Percentiles rank a stretch among this genome's conserved stretches.
phyloP scores from a whole-genome alignment of 1,140 invertebrate species.

The Oscheius sp. region DNA sequence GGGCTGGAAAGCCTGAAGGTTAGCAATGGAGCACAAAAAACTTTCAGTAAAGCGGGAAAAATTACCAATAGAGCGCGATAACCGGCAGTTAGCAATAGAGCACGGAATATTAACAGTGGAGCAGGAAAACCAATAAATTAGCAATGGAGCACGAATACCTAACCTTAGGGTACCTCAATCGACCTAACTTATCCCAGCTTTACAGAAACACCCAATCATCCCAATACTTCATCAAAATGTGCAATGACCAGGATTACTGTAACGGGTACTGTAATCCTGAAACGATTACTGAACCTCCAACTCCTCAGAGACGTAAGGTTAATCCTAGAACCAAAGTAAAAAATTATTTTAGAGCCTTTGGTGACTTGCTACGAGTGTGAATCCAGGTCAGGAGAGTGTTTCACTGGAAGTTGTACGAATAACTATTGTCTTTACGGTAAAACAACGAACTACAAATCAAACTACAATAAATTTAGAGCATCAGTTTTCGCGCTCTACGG shows the following conservation, averaged over 20 bases:
- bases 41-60: no score
- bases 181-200: no score
- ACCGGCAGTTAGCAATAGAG: no score
- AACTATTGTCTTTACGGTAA: slow-evolving; percentile 27
- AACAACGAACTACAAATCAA: neutral
- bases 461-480: no score
- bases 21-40: no score
- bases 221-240: slow-evolving; percentile 16
- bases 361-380: slow-evolving; percentile 29
- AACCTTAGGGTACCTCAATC: no score
- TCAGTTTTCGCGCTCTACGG: neutral
- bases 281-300: neutral
- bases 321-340: neutral
- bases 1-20: no score
- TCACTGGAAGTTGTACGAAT: slow-evolving; percentile 7
- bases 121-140: no score
- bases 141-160: no score
- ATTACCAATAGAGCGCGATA: no score
- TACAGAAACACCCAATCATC: neutral
- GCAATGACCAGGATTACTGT: slow-evolving; percentile 8
- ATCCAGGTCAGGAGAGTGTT: neutral
- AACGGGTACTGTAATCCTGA: slow-evolving; percentile 29
- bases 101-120: no score
- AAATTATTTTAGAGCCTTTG: slow-evolving; percentile 17
- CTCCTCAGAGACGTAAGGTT: slow-evolving; percentile 20